Evolutionary conservation across 2,113 vertebrate genomes (phyloP), one percentile per base, ranked within the genome.

Genomic region (Alligator sinensis): DNA sequence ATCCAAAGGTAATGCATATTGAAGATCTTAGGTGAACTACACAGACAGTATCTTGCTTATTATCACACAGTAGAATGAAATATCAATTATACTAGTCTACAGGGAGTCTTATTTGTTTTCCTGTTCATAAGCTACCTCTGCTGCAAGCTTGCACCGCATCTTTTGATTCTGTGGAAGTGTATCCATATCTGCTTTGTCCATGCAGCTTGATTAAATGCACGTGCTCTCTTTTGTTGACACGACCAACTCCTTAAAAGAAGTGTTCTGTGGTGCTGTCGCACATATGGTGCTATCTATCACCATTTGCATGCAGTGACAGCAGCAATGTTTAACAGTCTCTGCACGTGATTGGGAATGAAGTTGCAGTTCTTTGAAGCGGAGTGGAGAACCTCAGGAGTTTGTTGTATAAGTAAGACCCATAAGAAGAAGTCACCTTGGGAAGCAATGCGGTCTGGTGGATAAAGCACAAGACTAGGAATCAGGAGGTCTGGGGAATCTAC

Each of bases 381-480:
- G 58, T 1, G 64, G n/a, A 68, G 9, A 68, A 68, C 17, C 19
- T 68, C 28, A 68, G 64, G 5, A 5, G 0, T 68, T 70, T 75
- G 25, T 3, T 87, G 19, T 13, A 18, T 18, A 54, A 63, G 16
- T 68, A 16, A 19, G 47, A 30, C 77, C 63, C 34, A 27, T n/a
- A 25, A 25, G 74, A 93, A 84, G 88, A 91, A 86, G 79, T 85
- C 58, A 55, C 57, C 61, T 92, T 86, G 92, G 55, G 89, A 80
- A 82, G n/a, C 57, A 63, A 60, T 81, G 60, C n/a, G 78, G 25
- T 27, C 15, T 66, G 70, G 59, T 83, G 60, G 18, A 58, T 57
- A 27, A 81, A 77, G 60, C 13, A 62, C 59, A 62, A 10, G 87
- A 88, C 75, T 84, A 38, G 63, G 28, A 86, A 77, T 59, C 60